Evolutionary conservation across 2,113 vertebrate genomes (phyloP).

Genomic region (Connochaetes taurinus): DNA sequence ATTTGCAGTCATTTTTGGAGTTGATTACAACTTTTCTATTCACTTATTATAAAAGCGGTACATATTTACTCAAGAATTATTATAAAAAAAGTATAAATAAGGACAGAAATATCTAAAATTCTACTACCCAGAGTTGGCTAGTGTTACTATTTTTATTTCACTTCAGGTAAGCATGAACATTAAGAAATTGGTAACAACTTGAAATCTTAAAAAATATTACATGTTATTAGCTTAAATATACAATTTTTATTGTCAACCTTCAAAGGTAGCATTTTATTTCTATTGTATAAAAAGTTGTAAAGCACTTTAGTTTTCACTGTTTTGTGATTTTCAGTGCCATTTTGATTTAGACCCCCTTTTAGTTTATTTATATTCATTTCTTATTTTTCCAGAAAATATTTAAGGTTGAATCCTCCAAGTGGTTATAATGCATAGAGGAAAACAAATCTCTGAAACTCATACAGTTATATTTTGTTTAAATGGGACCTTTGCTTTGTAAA

Average conservation of each 20-base stretch:
- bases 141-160: not conserved
- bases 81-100: not conserved
- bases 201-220: conserved; percentile 1
- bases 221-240: not conserved
- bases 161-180: not conserved
- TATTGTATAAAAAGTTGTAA: not conserved
- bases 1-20: not conserved
- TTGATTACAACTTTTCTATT: not conserved
- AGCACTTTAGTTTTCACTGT: not conserved
- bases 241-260: not conserved
- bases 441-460: not conserved
- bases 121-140: not conserved
- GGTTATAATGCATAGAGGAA: not conserved
- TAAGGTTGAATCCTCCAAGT: not conserved
- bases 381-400: conserved; percentile 4
- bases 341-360: not conserved
- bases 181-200: not conserved
- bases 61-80: not conserved
- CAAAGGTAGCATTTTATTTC: not conserved
- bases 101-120: conserved; percentile 8
- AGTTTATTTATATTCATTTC: not conserved
- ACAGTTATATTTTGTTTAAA: not conserved
- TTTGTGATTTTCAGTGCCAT: not conserved
- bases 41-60: not conserved
- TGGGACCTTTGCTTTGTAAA: not conserved